These are phyloP conservation scores for Leptonema lineaticorne DNA, from an alignment of 1,140 invertebrate species.

Conservation along the genomic window DNA sequence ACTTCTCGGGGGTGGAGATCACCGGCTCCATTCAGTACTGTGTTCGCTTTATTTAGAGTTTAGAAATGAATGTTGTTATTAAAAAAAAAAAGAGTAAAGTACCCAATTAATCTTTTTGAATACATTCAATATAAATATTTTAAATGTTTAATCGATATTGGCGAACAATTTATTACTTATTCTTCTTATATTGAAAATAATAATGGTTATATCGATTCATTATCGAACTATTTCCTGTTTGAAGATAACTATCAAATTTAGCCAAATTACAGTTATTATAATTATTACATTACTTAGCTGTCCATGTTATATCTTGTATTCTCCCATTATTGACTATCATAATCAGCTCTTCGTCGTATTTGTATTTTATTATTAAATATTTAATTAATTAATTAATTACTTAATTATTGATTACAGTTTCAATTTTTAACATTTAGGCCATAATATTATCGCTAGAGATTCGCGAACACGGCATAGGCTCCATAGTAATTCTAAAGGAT, in stretches of 20 bases:
- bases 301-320: constrained; percentile 43
- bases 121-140: too few relatives aligned
- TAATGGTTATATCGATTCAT: constrained; percentile 36
- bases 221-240: constrained; percentile 36
- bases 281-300: constrained; percentile 41
- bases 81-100: not conserved
- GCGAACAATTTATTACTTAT: constrained; percentile 27
- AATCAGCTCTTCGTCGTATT: constrained; percentile 42
- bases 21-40: constrained; percentile 29
- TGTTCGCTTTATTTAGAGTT: constrained; percentile 41
- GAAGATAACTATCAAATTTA: constrained; percentile 40
- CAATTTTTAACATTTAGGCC: constrained; percentile 38
- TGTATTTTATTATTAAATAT: constrained; percentile 39
- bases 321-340: constrained; percentile 41
- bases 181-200: constrained; percentile 27
- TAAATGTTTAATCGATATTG: constrained; percentile 15
- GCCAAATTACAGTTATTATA: constrained; percentile 41
- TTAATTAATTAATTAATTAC: constrained; percentile 22
- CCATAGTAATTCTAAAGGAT: too few relatives aligned
- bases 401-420: constrained; percentile 33
- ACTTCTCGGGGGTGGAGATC: not conserved
- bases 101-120: constrained; percentile 27
- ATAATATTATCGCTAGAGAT: constrained; percentile 21
- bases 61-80: constrained; percentile 41
- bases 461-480: constrained; percentile 1